phyloP scores from a whole-genome alignment of 2,113 vertebrate species.

The Brachyhypopomus occidentalis region DNA sequence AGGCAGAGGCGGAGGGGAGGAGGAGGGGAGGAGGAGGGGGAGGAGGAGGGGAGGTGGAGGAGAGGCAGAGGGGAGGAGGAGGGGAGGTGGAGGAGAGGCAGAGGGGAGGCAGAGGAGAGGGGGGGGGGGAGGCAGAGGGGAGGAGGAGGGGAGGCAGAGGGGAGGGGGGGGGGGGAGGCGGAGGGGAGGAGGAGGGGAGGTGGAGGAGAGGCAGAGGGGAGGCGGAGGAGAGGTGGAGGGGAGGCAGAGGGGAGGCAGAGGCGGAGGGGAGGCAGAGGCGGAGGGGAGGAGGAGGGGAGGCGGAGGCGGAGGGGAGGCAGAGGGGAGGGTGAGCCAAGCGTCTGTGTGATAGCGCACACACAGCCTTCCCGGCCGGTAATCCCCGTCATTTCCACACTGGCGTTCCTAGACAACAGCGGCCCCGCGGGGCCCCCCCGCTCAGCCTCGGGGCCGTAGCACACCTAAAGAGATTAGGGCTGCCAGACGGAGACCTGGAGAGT shows the following conservation, averaged over 20 bases:
- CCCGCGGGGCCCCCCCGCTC: slow-evolving; percentile 71
- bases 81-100: too few species aligned
- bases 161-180: too few species aligned
- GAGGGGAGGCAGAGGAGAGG: slow-evolving; percentile 61
- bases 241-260: slow-evolving; percentile 30
- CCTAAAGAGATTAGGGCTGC: slow-evolving; percentile 82
- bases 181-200: too few species aligned
- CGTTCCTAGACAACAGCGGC: slow-evolving; percentile 82
- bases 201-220: too few species aligned
- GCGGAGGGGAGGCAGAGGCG: slow-evolving; percentile 70
- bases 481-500: slow-evolving; percentile 81
- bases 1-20: too few species aligned
- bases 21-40: slow-evolving; percentile 50
- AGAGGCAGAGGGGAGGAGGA: too few species aligned
- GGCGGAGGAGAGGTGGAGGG: too few species aligned
- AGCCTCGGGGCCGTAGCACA: slow-evolving; percentile 79
- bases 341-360: slow-evolving; percentile 78
- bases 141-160: slow-evolving; percentile 46
- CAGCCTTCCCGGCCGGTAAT: slow-evolving; percentile 74
- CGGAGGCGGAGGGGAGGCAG: too few species aligned
- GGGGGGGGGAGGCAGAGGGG: too few species aligned
- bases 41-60: too few species aligned
- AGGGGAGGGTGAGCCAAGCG: slow-evolving; percentile 66
- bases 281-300: too few species aligned
- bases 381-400: slow-evolving; percentile 79